Evolutionary conservation across 2,888 invertebrate genomes (phyloP).

Genomic region (Adelognathus sp.): DNA sequence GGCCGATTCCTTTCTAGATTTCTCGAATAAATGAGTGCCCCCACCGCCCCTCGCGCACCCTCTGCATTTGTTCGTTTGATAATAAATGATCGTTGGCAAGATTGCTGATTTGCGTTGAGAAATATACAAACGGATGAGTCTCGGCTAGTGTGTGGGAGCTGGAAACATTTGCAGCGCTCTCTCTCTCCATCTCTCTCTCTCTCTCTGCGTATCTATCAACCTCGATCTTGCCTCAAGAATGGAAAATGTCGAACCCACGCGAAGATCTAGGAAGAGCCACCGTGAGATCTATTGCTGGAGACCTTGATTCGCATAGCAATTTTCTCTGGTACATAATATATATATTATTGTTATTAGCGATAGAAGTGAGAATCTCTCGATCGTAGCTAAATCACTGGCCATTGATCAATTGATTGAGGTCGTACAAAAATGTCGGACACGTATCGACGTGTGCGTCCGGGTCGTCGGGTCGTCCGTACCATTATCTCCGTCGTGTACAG

Average conservation of each 20-base stretch:
- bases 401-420: constrained; percentile 30
- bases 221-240: constrained; percentile 40
- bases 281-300: neutral
- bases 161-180: constrained; percentile 7
- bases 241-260: constrained; percentile 48
- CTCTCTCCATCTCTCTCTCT: constrained; percentile 21
- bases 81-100: constrained; percentile 53
- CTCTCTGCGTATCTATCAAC: constrained; percentile 37
- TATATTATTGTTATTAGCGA: constrained; percentile 41
- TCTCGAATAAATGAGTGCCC: constrained; percentile 55
- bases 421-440: constrained; percentile 18
- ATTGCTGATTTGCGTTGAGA: constrained; percentile 42
- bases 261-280: constrained; percentile 42
- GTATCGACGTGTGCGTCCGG: constrained; percentile 1
- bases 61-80: constrained; percentile 47
- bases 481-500: constrained; percentile 22
- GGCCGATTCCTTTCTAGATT: constrained; percentile 64
- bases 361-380: constrained; percentile 42
- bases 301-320: constrained; percentile 33
- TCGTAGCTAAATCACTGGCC: constrained; percentile 1
- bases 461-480: constrained; percentile 63
- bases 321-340: constrained; percentile 17
- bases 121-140: constrained; percentile 22
- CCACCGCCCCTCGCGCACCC: neutral
- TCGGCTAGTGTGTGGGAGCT: constrained; percentile 34